Conservation (phyloP, 2,888 invertebrate species). For the Melitaea athalia region DNA sequence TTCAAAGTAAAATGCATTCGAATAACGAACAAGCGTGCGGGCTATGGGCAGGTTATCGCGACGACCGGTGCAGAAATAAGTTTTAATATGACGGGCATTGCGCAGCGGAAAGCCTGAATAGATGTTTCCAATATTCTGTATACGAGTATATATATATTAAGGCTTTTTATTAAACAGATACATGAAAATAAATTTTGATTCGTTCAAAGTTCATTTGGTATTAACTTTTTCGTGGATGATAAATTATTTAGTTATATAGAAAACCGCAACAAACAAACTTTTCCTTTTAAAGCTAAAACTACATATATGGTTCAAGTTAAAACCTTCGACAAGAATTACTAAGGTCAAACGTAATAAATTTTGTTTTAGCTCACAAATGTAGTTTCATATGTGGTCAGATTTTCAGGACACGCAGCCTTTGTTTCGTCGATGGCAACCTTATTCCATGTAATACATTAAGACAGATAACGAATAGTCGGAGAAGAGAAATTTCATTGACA, state of each 20-base stretch:
- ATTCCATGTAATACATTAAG: slow-evolving; percentile 79
- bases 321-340: slow-evolving; percentile 78
- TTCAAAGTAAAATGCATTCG: slow-evolving; percentile 65
- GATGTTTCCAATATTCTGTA: slow-evolving; percentile 21
- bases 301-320: slow-evolving; percentile 71
- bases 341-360: slow-evolving; percentile 81
- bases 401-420: slow-evolving; percentile 64
- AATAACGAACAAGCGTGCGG: slow-evolving; percentile 59
- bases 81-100: slow-evolving; percentile 50
- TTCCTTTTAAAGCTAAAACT: slow-evolving; percentile 74
- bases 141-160: slow-evolving; percentile 14
- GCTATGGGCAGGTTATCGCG: slow-evolving; percentile 62
- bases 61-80: slow-evolving; percentile 66
- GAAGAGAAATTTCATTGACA: slow-evolving; percentile 74
- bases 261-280: slow-evolving; percentile 72
- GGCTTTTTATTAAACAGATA: slow-evolving; percentile 6
- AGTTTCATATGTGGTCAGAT: slow-evolving; percentile 78
- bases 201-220: slow-evolving; percentile 31
- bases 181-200: not conserved
- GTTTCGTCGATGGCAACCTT: slow-evolving; percentile 79
- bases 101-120: slow-evolving; percentile 20
- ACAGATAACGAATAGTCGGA: slow-evolving; percentile 73
- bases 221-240: slow-evolving; percentile 75
- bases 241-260: slow-evolving; percentile 75
- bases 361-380: slow-evolving; percentile 78